A percentile compares a stretch with the other conserved stretches of the same genome.
Evolutionary conservation across 2,113 vertebrate species (phyloP).

Genomic region (Chloropsis cyanopogon): DNA sequence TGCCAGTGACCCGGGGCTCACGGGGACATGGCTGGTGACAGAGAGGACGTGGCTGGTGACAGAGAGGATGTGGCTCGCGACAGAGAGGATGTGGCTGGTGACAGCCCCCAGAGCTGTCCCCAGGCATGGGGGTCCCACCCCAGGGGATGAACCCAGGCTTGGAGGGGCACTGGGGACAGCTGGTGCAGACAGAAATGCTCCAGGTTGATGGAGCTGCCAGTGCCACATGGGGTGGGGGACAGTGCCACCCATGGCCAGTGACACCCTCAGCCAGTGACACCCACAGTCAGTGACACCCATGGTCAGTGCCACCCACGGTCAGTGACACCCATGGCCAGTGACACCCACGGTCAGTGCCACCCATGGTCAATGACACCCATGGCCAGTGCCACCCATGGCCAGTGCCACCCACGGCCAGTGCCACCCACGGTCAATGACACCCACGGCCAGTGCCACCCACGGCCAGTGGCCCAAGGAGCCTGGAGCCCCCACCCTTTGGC

Average conservation of each 20-base stretch:
- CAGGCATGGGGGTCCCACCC: fast-evolving
- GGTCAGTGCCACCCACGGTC: fast-evolving
- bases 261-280: neutral
- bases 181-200: neutral
- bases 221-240: fast-evolving
- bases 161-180: neutral
- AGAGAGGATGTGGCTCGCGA: neutral
- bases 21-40: neutral
- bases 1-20: neutral
- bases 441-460: neutral
- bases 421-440: no score
- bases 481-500: no score
- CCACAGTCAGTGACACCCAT: fast-evolving
- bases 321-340: fast-evolving
- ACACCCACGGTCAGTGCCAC: fast-evolving
- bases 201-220: fast-evolving
- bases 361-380: no score
- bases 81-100: fast-evolving
- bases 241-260: neutral
- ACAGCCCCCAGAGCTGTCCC: no score
- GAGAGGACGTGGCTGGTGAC: fast-evolving
- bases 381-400: neutral
- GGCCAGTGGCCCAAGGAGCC: neutral
- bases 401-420: fast-evolving
- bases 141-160: neutral